Conservation (phyloP, 2,113 vertebrate species). For the Sus scrofa region DNA sequence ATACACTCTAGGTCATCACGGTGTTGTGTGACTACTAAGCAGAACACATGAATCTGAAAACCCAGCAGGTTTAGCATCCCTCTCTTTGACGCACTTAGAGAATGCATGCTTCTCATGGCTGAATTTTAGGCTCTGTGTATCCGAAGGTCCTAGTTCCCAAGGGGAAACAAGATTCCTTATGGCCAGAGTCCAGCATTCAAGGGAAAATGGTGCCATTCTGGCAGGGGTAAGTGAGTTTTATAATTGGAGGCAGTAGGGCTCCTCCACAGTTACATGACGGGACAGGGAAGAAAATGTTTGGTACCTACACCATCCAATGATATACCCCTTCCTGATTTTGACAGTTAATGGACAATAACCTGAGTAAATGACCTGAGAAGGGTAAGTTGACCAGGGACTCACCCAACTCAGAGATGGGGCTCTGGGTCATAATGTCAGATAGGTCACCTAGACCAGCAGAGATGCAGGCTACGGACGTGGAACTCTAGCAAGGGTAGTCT, state of each 20-base stretch:
- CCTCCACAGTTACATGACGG: neutral
- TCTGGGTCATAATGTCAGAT: neutral
- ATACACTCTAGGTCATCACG: neutral
- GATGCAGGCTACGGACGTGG: neutral
- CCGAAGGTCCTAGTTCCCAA: neutral
- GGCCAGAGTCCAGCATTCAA: neutral
- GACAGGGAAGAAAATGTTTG: neutral
- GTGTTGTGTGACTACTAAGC: neutral
- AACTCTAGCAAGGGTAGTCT: neutral
- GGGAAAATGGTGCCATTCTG: neutral
- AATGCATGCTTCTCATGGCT: neutral
- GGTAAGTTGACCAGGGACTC: neutral
- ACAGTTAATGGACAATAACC: neutral
- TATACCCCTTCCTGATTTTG: neutral
- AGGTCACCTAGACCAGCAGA: neutral
- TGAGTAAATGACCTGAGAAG: neutral
- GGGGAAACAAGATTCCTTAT: neutral
- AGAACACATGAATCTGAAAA: neutral
- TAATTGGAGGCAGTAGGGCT: neutral
- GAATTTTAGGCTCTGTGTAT: neutral
- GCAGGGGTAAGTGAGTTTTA: neutral
- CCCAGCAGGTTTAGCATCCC: neutral
- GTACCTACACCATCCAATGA: neutral
- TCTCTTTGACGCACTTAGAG: neutral
- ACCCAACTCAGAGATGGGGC: neutral